phyloP scores from a whole-genome alignment of 1,140 invertebrate species.

The Ectropis grisescens region DNA sequence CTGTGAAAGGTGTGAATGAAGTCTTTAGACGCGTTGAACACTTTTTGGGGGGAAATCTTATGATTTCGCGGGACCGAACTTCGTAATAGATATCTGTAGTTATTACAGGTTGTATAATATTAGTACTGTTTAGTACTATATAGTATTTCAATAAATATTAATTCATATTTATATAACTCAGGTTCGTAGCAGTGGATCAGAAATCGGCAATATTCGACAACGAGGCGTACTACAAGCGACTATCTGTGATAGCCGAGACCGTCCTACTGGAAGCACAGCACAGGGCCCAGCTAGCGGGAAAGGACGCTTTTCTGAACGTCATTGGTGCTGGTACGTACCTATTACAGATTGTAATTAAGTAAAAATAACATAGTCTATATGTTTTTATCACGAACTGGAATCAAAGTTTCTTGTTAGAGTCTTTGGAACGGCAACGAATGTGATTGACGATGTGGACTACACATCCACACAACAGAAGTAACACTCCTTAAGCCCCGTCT shows the following conservation, averaged over 20 bases:
- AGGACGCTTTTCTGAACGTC: slow-evolving; percentile 32
- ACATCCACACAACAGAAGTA: neutral
- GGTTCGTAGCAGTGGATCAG: too few species aligned
- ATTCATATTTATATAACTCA: too few species aligned
- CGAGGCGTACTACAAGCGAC: slow-evolving; percentile 47
- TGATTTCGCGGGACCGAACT: too few species aligned
- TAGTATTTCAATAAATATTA: too few species aligned
- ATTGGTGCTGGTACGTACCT: slow-evolving; percentile 47
- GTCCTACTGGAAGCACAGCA: slow-evolving; percentile 31
- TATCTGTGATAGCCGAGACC: slow-evolving; percentile 31
- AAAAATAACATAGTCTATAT: neutral
- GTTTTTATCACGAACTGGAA: neutral
- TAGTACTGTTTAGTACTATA: too few species aligned
- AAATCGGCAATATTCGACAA: slow-evolving; percentile 39
- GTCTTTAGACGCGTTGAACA: too few species aligned
- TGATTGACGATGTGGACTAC: neutral
- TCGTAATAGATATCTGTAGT: too few species aligned
- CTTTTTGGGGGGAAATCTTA: too few species aligned
- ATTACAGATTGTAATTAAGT: neutral
- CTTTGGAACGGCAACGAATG: neutral
- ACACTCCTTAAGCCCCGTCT: too few species aligned
- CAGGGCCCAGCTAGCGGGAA: slow-evolving; percentile 15
- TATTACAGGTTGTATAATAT: too few species aligned
- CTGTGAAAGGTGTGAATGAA: too few species aligned
- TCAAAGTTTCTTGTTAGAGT: too few species aligned